Evolutionary conservation across 2,888 invertebrate genomes (phyloP).

Genomic region (Helobdella robusta): DNA sequence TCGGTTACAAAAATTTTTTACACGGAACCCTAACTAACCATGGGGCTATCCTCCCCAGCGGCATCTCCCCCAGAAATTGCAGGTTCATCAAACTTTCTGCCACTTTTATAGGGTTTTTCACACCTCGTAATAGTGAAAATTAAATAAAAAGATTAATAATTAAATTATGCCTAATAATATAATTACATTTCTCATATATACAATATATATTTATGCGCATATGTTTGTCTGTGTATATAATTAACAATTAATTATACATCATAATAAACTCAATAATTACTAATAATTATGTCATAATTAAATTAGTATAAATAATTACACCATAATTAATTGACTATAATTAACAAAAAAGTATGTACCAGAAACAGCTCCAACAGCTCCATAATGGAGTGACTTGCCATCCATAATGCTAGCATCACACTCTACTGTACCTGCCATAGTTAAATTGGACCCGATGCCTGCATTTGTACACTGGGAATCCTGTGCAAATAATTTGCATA

Average conservation of each 20-base stretch:
- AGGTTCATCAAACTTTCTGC: conserved; percentile 65
- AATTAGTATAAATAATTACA: not conserved
- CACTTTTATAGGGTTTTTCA: conserved; percentile 49
- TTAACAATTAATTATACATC: not conserved
- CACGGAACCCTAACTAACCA: too few species aligned
- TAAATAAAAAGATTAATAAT: not conserved
- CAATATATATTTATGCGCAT: not conserved
- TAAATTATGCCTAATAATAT: not conserved
- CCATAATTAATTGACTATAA: not conserved
- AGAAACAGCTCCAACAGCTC: conserved; percentile 72
- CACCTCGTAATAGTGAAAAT: conserved; percentile 35
- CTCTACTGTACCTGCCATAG: conserved; percentile 76
- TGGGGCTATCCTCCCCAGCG: conserved; percentile 76
- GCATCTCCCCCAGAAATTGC: conserved; percentile 59
- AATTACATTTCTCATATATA: not conserved
- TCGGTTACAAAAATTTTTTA: too few species aligned
- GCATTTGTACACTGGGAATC: conserved; percentile 84
- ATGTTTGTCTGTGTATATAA: not conserved
- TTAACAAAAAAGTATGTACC: conserved; percentile 39
- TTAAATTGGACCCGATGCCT: conserved; percentile 83
- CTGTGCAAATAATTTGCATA: conserved; percentile 38
- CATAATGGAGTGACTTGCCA: conserved; percentile 69
- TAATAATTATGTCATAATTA: not conserved
- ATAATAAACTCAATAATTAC: not conserved
- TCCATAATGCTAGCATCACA: conserved; percentile 95